These are phyloP conservation scores for Sisyra nigra DNA, from an alignment of 2,888 invertebrate genomes.

Conservation along the genomic window DNA sequence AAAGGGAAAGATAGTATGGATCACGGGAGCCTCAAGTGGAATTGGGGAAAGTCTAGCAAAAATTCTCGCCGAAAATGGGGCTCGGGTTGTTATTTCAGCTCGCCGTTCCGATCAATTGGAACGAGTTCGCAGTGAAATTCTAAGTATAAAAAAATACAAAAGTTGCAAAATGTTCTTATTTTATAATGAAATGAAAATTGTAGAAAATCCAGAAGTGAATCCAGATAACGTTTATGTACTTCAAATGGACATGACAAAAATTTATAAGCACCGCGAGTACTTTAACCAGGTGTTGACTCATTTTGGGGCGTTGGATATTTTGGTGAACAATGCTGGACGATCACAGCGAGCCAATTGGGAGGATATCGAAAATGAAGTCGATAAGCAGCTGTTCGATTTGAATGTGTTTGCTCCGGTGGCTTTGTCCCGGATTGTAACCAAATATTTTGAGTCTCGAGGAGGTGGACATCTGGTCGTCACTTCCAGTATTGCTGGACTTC, in stretches of 20 bases:
- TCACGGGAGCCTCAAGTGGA: slow-evolving; percentile 73
- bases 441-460: slow-evolving; percentile 36
- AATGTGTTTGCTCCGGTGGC: slow-evolving; percentile 60
- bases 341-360: slow-evolving; percentile 62
- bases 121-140: slow-evolving; percentile 44
- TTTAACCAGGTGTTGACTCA: slow-evolving; percentile 44
- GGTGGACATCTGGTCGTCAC: slow-evolving; percentile 64
- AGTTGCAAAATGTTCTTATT: too few species aligned
- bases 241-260: slow-evolving; percentile 47
- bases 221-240: slow-evolving; percentile 43
- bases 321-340: slow-evolving; percentile 69
- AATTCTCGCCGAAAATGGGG: slow-evolving; percentile 45
- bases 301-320: slow-evolving; percentile 57
- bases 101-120: slow-evolving; percentile 44
- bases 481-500: slow-evolving; percentile 56
- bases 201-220: neutral
- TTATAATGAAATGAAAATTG: too few species aligned
- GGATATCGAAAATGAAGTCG: slow-evolving; percentile 50
- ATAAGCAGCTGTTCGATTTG: slow-evolving; percentile 55
- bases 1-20: slow-evolving; percentile 60
- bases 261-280: slow-evolving; percentile 38
- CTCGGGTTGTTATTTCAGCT: slow-evolving; percentile 50
- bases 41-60: slow-evolving; percentile 62
- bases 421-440: slow-evolving; percentile 49
- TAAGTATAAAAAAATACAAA: neutral